Conservation (phyloP, 2,888 invertebrate species). For the Drosophila kambysellisi region DNA sequence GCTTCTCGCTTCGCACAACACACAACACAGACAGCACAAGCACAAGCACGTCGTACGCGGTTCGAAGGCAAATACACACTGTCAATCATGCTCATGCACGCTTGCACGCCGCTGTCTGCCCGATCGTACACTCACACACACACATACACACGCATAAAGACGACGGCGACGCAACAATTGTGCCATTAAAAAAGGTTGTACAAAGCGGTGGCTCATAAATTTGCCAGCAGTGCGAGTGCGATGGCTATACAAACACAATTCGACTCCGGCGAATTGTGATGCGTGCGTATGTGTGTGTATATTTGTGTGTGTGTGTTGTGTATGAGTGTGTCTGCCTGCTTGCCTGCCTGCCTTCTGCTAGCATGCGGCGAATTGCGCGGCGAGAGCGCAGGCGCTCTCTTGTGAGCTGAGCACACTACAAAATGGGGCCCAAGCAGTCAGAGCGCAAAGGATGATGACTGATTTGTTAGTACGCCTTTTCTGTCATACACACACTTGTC, state of each 20-base stretch:
- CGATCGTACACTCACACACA: slow-evolving; percentile 60
- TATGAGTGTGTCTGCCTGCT: slow-evolving; percentile 7
- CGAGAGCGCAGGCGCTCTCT: slow-evolving; percentile 72
- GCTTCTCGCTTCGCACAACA: slow-evolving; percentile 73
- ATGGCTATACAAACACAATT: slow-evolving; percentile 62
- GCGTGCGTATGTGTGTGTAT: slow-evolving; percentile 21
- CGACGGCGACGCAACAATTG: slow-evolving; percentile 81
- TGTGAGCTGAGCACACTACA: slow-evolving; percentile 51
- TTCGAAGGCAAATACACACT: slow-evolving; percentile 86
- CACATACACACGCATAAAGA: slow-evolving; percentile 37
- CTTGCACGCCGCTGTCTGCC: slow-evolving; percentile 58
- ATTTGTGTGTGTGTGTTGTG: slow-evolving; percentile 9
- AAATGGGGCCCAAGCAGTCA: slow-evolving; percentile 63
- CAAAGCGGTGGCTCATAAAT: slow-evolving; percentile 64
- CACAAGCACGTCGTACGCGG: slow-evolving; percentile 85
- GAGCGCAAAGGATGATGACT: slow-evolving; percentile 83
- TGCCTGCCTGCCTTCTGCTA: slow-evolving; percentile 18
- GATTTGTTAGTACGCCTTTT: slow-evolving; percentile 85
- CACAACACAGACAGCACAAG: slow-evolving; percentile 79
- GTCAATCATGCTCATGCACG: slow-evolving; percentile 71
- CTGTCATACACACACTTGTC: slow-evolving; percentile 83
- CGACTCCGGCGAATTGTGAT: slow-evolving; percentile 54
- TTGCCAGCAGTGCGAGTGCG: slow-evolving; percentile 66
- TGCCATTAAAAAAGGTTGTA: slow-evolving; percentile 81
- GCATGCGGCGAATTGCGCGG: slow-evolving; percentile 56